Evolutionary conservation across 1,140 invertebrate genomes (phyloP).

Genomic region (Drosophila navojoa): DNA sequence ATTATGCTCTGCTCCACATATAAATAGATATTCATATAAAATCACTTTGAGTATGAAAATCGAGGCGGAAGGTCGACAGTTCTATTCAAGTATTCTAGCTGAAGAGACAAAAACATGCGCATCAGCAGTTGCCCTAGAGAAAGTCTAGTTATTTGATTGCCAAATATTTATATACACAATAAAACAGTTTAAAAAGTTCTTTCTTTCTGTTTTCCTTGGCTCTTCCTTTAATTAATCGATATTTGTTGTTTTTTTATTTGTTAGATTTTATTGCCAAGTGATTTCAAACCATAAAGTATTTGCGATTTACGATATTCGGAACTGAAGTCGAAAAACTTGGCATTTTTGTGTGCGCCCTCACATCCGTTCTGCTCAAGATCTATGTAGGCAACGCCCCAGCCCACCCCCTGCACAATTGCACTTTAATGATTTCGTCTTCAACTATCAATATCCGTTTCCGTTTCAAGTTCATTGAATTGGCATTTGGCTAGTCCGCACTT

Average conservation of each 20-base stretch:
- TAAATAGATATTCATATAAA: too few relatives aligned
- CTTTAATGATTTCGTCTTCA: slow-evolving; percentile 83
- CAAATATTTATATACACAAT: too few relatives aligned
- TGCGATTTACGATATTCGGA: slow-evolving; percentile 42
- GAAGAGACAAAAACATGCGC: too few relatives aligned
- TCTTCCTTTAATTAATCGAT: slow-evolving; percentile 1
- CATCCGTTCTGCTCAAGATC: slow-evolving; percentile 11
- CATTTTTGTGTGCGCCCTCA: slow-evolving; percentile 11
- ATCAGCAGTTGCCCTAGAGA: too few relatives aligned
- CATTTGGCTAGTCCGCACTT: slow-evolving; percentile 36
- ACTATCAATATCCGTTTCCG: slow-evolving; percentile 82
- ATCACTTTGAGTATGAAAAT: too few relatives aligned
- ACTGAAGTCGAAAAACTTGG: slow-evolving; percentile 33
- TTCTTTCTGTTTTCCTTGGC: too few relatives aligned
- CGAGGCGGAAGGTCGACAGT: too few relatives aligned
- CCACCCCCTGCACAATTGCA: slow-evolving; percentile 58
- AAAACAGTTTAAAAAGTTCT: too few relatives aligned
- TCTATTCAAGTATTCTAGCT: too few relatives aligned
- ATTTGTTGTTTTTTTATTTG: not conserved
- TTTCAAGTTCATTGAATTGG: slow-evolving; percentile 66
- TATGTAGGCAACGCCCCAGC: slow-evolving; percentile 4
- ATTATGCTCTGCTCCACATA: too few relatives aligned
- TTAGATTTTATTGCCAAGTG: slow-evolving; percentile 4
- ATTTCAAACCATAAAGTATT: slow-evolving; percentile 23
- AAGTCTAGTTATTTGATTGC: too few relatives aligned